Evolutionary conservation across 1,140 invertebrate species (phyloP), one percentile per base, ranked within the genome.

Genomic region (Hydropsyche tenuis): DNA sequence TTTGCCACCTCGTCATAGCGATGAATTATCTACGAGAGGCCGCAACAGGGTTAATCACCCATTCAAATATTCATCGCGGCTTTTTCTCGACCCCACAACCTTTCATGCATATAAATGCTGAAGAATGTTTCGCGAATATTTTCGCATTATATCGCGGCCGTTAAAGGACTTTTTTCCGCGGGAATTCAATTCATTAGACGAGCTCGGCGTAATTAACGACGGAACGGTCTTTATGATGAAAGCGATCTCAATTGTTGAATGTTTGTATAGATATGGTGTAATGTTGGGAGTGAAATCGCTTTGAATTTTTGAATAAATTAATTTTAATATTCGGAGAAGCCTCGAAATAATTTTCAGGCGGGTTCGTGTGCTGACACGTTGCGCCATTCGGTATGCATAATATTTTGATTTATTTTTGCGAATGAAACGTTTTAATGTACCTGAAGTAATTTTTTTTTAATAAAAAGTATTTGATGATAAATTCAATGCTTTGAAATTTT

Each of bases 1-100:
- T 5, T 5, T 18, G 1, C 14, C 9, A 5, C 48, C 48, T 53
- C 48, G 7, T 20, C 48, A 18, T 27, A 11, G 63, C 12, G 63
- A 43, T 66, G 63, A 66, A 66, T 66, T 43, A 66, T 66, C 27
- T 37, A 66, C 63, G 42, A 16, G 6, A 7, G 63, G 63, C 18
- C 63, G 27, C 27, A 66, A 66, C 27, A 45, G 63, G 63, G 63
- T 66, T 66, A 66, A 66, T 66, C 63, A 66, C 63, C 63, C 63
- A 66, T 66, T 66, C 11, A 66, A 66, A 42, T 66, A 66, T 66
- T 66, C 63, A 66, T 66, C 30, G 30, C 30, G 9, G 3, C 9
- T 37, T 37, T 9, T 37, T 37, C 30, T 20, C 62, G n/a, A n/a
- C 25, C n/a, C 12, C 22, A 12, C 53, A 22, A n/a, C 27, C 9